Evolutionary conservation across 2,797 vertebrate genomes (phyloP), one percentile per base, ranked within the genome.

Genomic region (Holocentrus rufus): DNA sequence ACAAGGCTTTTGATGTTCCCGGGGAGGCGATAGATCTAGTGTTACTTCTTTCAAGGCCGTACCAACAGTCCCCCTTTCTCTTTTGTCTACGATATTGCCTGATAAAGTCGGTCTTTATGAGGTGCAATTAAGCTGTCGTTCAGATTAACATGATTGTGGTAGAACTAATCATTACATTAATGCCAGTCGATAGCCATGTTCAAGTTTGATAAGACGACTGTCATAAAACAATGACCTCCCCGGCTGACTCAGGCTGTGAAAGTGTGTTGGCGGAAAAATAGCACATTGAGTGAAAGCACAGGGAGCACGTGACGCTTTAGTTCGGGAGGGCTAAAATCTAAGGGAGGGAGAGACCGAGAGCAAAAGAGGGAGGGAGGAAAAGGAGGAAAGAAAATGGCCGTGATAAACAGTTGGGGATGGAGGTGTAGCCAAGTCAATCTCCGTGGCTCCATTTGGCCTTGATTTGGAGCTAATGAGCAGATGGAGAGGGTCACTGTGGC

Each of bases 401-500:
- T 79, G 81, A 82, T 85, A 83, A 87, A 88, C 83, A 85, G 82
- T 82, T 34, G 76, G 79, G 81, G 74, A 50, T 79, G 83, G 68
- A 81, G 85, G 73, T 87, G 83, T 72, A 87, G 86, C 84, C 80
- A 84, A 90, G 87, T 92, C 86, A 82, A 90, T 91, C 90, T 91
- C 86, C 69, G 70, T 79, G 79, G 79, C 86, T 90, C 82, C 87
- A 85, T 88, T 93, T 92, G 91, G 91, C 87, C 86, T 88, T 90
- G 90, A 91, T 91, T 92, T 87, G 80, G 78, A 89, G 88, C 89
- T 90, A 91, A 91, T 90, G 90, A 92, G 89, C 90, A 93, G 92
- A 92, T 92, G 91, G 89, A 92, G 88, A 85, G 86, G 84, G 89
- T 91, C 89, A 89, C 77, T 71, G 69, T 83, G 84, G 88, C 85